These are phyloP conservation scores for Kradibia gibbosae DNA, from an alignment of 1,140 invertebrate genomes.

Conservation along the genomic window DNA sequence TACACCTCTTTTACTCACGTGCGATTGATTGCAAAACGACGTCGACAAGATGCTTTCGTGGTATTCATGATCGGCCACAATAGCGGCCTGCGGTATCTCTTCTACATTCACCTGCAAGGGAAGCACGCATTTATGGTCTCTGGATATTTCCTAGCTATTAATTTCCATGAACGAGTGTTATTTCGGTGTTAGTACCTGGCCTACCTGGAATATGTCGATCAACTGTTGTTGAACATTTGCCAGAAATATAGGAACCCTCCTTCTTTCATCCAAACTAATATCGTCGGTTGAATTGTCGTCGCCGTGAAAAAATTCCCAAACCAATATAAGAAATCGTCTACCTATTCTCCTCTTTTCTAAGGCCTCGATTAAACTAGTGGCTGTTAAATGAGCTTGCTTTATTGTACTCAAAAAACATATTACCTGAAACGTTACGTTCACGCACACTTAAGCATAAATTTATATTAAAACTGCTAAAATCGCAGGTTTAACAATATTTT, in stretches of 20 bases:
- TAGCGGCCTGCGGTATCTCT: slow-evolving; percentile 67
- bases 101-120: slow-evolving; percentile 64
- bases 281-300: slow-evolving; percentile 73
- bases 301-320: slow-evolving; percentile 74
- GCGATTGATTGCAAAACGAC: slow-evolving; percentile 67
- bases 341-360: slow-evolving; percentile 65
- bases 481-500: too few relatives aligned
- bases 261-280: slow-evolving; percentile 76
- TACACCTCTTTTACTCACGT: slow-evolving; percentile 52
- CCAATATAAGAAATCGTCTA: slow-evolving; percentile 60
- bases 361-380: slow-evolving; percentile 68
- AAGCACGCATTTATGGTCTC: not conserved
- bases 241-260: slow-evolving; percentile 77
- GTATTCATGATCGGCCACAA: slow-evolving; percentile 70
- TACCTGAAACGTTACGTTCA: slow-evolving; percentile 56
- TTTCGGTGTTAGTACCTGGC: slow-evolving; percentile 43
- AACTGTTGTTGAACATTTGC: slow-evolving; percentile 76
- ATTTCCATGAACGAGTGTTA: slow-evolving; percentile 50
- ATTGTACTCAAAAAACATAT: slow-evolving; percentile 66
- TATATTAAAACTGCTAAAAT: too few relatives aligned
- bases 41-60: slow-evolving; percentile 70
- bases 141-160: not conserved
- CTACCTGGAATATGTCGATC: slow-evolving; percentile 77
- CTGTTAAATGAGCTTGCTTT: slow-evolving; percentile 70
- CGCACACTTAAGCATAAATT: too few relatives aligned